phyloP scores from a whole-genome alignment of 2,113 vertebrate species.

The Ammodytes marinus region DNA sequence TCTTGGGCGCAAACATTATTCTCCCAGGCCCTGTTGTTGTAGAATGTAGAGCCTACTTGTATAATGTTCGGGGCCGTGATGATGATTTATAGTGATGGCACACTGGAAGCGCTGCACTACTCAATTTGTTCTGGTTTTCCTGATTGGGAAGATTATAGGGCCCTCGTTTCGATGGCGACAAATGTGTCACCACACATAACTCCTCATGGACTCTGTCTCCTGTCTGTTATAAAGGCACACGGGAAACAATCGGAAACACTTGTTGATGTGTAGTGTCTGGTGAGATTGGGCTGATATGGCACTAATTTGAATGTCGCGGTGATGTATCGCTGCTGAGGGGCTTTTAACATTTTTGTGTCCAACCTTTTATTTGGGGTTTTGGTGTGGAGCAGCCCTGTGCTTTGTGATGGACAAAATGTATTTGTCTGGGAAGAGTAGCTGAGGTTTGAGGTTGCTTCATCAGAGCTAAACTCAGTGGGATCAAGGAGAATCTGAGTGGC shows the following conservation, averaged over 20 bases:
- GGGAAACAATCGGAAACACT: constrained; percentile 54
- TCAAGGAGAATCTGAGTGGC: not conserved
- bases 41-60: constrained; percentile 19
- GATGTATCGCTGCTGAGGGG: constrained; percentile 25
- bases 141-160: constrained; percentile 80
- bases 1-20: constrained; percentile 77
- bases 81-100: constrained; percentile 69
- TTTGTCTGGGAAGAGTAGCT: constrained; percentile 47
- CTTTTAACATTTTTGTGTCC: constrained; percentile 30
- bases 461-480: constrained; percentile 38
- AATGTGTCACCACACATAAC: constrained; percentile 73
- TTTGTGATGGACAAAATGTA: constrained; percentile 48
- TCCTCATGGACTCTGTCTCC: constrained; percentile 48
- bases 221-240: constrained; percentile 53
- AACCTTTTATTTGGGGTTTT: constrained; percentile 40
- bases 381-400: constrained; percentile 15
- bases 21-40: constrained; percentile 71
- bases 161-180: constrained; percentile 52
- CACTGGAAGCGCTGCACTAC: constrained; percentile 59
- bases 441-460: constrained; percentile 56
- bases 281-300: constrained; percentile 31
- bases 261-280: constrained; percentile 28
- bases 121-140: constrained; percentile 78
- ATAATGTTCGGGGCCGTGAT: constrained; percentile 32
- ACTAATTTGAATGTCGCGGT: constrained; percentile 37